Percentiles rank a stretch among this genome's conserved stretches.
phyloP scores from a whole-genome alignment of 2,888 invertebrate genomes.

The Rotaria sp. region DNA sequence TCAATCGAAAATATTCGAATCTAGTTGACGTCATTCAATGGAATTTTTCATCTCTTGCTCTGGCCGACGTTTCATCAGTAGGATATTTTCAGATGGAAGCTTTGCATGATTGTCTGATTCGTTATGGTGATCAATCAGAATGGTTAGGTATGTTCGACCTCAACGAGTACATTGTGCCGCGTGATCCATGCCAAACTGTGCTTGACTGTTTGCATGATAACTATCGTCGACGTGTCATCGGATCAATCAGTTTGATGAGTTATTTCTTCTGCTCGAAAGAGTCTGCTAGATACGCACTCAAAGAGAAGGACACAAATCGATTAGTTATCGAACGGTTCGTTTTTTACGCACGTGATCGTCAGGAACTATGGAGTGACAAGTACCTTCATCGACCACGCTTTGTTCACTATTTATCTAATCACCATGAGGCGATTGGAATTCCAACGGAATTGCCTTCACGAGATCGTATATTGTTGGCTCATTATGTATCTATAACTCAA shows the following conservation, averaged over 20 bases:
- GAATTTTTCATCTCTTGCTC: background rate
- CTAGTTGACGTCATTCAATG: background rate
- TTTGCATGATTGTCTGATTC: background rate
- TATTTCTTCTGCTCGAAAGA: background rate
- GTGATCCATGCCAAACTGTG: background rate
- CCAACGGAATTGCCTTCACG: background rate
- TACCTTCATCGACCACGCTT: background rate
- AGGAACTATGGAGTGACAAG: background rate
- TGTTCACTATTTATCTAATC: background rate
- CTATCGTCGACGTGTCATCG: background rate
- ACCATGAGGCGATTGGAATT: background rate
- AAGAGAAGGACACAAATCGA: background rate
- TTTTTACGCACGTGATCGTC: background rate
- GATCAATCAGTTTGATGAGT: background rate
- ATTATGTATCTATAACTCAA: background rate
- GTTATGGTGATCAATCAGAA: constrained; percentile 14
- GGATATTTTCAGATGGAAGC: background rate
- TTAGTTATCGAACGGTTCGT: background rate
- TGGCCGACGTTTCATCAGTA: background rate
- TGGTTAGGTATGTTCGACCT: background rate
- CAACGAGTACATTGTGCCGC: background rate
- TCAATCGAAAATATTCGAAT: background rate
- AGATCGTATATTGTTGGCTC: background rate
- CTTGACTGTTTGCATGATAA: background rate
- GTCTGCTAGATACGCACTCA: background rate